Conservation (phyloP, 2,113 vertebrate species). For the Azemiops feae region DNA sequence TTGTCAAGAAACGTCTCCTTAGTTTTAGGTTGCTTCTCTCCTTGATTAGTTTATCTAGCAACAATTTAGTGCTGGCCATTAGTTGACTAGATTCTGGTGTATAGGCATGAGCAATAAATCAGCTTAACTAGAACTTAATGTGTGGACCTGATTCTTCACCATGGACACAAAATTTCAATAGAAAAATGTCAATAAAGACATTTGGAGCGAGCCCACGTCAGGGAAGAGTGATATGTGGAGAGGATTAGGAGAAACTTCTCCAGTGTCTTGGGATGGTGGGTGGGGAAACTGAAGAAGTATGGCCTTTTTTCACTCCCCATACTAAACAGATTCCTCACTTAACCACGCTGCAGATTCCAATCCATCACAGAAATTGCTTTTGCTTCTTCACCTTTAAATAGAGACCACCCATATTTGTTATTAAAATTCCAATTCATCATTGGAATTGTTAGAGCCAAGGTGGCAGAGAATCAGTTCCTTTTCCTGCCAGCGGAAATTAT, state of each 20-base stretch:
- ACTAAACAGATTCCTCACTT: background rate
- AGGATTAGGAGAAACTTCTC: background rate
- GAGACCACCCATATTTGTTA: slow-evolving; percentile 49
- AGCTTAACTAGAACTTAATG: background rate
- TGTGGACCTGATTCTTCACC: background rate
- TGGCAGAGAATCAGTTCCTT: slow-evolving; percentile 36
- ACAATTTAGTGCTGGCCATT: background rate
- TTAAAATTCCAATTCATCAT: slow-evolving; percentile 65
- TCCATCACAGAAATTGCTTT: slow-evolving; percentile 24
- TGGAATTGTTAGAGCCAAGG: slow-evolving; percentile 39
- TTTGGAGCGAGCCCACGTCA: background rate
- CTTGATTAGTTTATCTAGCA: background rate
- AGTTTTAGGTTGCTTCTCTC: background rate
- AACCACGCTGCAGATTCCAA: background rate
- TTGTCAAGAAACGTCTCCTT: background rate
- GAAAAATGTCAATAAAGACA: background rate
- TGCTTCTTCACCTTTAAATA: slow-evolving; percentile 39
- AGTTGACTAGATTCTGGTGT: background rate
- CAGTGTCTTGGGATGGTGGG: background rate
- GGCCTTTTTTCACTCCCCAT: background rate
- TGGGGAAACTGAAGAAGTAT: background rate
- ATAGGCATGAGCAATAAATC: background rate
- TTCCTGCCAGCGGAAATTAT: slow-evolving; percentile 59
- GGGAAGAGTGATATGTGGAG: background rate
- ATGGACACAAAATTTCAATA: background rate